Conservation (phyloP, 2,113 vertebrate genomes). For the Podocnemis expansa region DNA sequence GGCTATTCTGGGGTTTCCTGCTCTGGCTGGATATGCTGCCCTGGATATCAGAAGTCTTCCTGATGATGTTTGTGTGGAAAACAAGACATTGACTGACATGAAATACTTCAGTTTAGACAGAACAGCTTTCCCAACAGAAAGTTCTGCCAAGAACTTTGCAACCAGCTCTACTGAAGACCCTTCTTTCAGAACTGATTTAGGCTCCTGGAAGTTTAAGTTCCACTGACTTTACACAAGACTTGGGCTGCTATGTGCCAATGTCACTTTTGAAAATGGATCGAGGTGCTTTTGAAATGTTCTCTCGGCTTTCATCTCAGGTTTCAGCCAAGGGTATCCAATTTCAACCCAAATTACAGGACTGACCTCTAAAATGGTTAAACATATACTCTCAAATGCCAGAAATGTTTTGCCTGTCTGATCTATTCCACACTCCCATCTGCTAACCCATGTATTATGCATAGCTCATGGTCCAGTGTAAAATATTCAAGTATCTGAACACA, state of each 20-base stretch:
- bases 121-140: not conserved
- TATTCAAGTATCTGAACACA: slow-evolving; percentile 1
- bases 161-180: not conserved
- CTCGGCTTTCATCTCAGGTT: not conserved
- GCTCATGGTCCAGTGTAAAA: slow-evolving; percentile 32
- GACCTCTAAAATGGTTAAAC: slow-evolving; percentile 22
- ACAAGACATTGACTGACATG: not conserved
- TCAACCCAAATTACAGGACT: slow-evolving; percentile 8
- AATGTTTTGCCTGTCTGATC: slow-evolving; percentile 17
- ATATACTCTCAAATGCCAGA: slow-evolving; percentile 8
- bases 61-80: not conserved
- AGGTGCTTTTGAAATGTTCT: not conserved
- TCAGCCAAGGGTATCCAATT: not conserved
- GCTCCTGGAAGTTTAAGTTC: not conserved
- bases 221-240: not conserved
- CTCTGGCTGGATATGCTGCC: not conserved
- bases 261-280: not conserved
- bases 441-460: not conserved
- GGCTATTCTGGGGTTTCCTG: not conserved
- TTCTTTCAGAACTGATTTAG: not conserved
- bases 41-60: not conserved
- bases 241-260: not conserved
- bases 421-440: not conserved
- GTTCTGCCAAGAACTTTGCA: not conserved
- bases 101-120: not conserved